These are phyloP conservation scores for Heliconius charithonia DNA, from an alignment of 2,888 invertebrate genomes.

Conservation along the genomic window DNA sequence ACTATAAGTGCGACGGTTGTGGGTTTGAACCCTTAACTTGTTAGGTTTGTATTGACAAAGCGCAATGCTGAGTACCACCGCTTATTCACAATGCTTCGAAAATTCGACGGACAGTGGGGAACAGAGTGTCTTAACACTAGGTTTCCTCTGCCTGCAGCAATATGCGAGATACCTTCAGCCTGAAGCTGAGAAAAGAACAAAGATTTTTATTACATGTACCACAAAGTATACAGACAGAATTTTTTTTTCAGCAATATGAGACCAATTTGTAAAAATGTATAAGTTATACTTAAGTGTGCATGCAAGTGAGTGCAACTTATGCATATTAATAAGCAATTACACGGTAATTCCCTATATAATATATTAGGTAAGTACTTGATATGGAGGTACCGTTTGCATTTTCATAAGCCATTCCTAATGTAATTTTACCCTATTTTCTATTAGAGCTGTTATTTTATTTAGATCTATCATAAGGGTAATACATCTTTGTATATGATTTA, in stretches of 20 bases:
- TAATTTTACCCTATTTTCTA: slow-evolving; percentile 16
- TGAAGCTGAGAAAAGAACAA: neutral
- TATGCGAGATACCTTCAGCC: no score
- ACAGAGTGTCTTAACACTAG: no score
- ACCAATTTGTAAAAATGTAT: slow-evolving; percentile 9
- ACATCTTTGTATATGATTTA: neutral
- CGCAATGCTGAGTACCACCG: no score
- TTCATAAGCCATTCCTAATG: slow-evolving; percentile 53
- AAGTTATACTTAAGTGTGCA: slow-evolving; percentile 25
- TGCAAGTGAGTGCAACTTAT: slow-evolving; percentile 36
- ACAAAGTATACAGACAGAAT: slow-evolving; percentile 5
- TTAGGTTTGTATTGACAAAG: no score
- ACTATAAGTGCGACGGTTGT: no score
- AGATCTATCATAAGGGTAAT: slow-evolving; percentile 14
- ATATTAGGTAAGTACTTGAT: slow-evolving; percentile 33
- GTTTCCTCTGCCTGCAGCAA: no score
- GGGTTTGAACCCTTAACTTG: no score
- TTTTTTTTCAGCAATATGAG: neutral
- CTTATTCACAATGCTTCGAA: no score
- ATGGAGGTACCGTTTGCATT: slow-evolving; percentile 52
- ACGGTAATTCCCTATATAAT: slow-evolving; percentile 48
- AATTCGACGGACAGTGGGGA: no score
- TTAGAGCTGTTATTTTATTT: slow-evolving; percentile 1
- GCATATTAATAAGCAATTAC: slow-evolving; percentile 47
- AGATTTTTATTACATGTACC: neutral